Evolutionary conservation across 2,113 vertebrate genomes (phyloP).

Genomic region (Prinia subflava): DNA sequence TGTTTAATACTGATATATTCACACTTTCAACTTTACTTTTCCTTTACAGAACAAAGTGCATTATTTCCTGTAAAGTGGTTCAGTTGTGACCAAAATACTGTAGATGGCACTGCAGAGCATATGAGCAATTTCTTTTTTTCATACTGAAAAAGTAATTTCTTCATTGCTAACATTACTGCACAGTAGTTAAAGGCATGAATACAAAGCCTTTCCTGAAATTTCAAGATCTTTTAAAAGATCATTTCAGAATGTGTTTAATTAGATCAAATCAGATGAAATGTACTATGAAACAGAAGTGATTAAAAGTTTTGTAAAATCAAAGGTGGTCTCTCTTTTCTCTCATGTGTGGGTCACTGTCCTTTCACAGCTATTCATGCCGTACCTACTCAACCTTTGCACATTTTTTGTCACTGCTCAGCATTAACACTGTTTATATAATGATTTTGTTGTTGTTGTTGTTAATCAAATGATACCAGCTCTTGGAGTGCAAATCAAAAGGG

Average conservation of each 20-base stretch:
- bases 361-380: not conserved
- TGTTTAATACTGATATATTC: not conserved
- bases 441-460: not conserved
- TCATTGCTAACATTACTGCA: not conserved
- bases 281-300: not conserved
- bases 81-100: not conserved
- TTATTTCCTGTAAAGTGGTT: not conserved
- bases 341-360: not conserved
- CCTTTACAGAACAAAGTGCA: not conserved
- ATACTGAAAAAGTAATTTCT: not conserved
- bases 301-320: not conserved
- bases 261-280: not conserved
- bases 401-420: not conserved
- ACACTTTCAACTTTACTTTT: not conserved
- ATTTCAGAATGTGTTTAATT: not conserved
- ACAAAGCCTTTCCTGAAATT: not conserved
- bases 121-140: not conserved
- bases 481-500: not conserved
- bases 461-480: not conserved
- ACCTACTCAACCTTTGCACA: not conserved
- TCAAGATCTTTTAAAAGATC: not conserved
- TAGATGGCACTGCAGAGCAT: slow-evolving; percentile 25
- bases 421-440: not conserved
- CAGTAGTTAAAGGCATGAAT: not conserved
- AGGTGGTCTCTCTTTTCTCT: not conserved